Evolutionary conservation across 2,113 vertebrate genomes (phyloP), one percentile per base, ranked within the genome.

Genomic region (Pseudorasbora parva): DNA sequence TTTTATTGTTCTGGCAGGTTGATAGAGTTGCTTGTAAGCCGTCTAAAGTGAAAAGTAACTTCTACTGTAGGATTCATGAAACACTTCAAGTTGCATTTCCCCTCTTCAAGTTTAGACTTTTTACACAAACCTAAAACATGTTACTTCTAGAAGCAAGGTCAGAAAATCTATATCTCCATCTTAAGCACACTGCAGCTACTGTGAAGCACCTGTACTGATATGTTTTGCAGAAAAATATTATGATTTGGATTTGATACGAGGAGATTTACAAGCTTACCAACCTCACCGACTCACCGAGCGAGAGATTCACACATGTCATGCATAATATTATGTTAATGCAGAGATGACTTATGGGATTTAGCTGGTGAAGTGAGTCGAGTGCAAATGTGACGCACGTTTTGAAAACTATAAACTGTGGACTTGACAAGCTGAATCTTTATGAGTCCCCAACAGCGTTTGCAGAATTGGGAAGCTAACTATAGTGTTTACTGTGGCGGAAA

Each of bases 291-390:
- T 79, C 60, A 49, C 51, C 43, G 10, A 30, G 30, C n/a, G 0
- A 49, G 78, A 30, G 59, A 79, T 30, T 79, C 78, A 4, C 9
- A 10, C 59, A 49, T 12, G 43, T 66, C 78, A 64, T 79, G 25
- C 59, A 49, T 21, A 66, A 66, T 66, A 51, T 79, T 79, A 79
- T 30, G 43, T 21, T 79, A 79, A 79, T 79, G 2, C 60, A 6
- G 59, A 79, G 33, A 49, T 30, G 43, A 66, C 59, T 49, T 30
- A 23, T 21, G 17, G 77, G 77, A 49, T 79, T 66, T 49, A 15
- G 12, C 33, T 25, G n/a, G 10, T 45, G 12, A 78, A 78, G 76
- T 45, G 76, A 78, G 41, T 33, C 1, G 3, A 47, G 43, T 25
- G 66, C 19, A 45, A 66, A 79, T 30, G 78, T 49, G 78, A 79